These are phyloP conservation scores for Rambutsinella grinnellia DNA, from an alignment of 2,888 invertebrate genomes.

Conservation along the genomic window DNA sequence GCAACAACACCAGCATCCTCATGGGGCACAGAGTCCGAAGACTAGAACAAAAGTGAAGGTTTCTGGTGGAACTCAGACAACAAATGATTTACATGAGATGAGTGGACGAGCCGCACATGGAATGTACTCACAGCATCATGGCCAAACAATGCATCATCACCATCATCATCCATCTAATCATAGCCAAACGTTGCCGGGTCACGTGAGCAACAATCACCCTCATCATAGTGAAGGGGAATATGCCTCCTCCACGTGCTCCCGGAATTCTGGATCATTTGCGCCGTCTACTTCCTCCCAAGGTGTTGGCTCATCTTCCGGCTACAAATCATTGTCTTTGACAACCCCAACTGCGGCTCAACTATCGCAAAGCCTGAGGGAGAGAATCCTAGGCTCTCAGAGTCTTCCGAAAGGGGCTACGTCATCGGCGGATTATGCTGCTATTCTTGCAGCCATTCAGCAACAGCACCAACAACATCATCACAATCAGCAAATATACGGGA, in stretches of 20 bases:
- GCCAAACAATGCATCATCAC: constrained; percentile 45
- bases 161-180: constrained; percentile 29
- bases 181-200: constrained; percentile 56
- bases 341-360: constrained; percentile 88
- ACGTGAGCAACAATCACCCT: constrained; percentile 72
- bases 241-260: constrained; percentile 55
- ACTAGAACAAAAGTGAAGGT: constrained; percentile 77
- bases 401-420: constrained; percentile 77
- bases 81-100: constrained; percentile 70
- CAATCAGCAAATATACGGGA: constrained; percentile 62
- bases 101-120: constrained; percentile 24
- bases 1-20: not conserved
- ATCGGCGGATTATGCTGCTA: constrained; percentile 65
- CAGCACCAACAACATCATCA: constrained; percentile 60
- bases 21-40: constrained; percentile 58
- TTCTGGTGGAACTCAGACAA: constrained; percentile 91
- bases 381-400: constrained; percentile 88
- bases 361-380: constrained; percentile 87
- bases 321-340: constrained; percentile 87
- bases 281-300: constrained; percentile 54
- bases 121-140: constrained; percentile 20
- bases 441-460: constrained; percentile 74
- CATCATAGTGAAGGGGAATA: constrained; percentile 44
- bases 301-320: constrained; percentile 71
- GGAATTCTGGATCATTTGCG: constrained; percentile 62